Percentiles rank a stretch among this genome's conserved stretches.
phyloP scores from a whole-genome alignment of 2,888 invertebrate genomes.

The Harpalus rubripes region DNA sequence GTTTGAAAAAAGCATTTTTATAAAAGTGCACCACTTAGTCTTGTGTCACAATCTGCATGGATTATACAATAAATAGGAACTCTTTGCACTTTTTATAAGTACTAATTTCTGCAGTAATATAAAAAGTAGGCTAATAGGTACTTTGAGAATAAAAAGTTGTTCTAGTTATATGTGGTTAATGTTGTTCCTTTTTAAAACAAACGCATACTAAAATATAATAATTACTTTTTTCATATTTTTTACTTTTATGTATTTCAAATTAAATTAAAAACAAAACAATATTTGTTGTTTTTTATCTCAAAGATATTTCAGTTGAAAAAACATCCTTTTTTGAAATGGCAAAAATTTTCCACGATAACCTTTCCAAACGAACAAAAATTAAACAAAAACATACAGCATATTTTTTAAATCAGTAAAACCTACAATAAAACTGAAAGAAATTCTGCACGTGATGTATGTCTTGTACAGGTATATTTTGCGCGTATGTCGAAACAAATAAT shows the following conservation, averaged over 20 bases:
- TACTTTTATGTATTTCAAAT: background rate
- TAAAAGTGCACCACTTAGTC: too few species aligned
- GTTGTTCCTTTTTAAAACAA: too few species aligned
- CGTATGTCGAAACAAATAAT: conserved; percentile 5
- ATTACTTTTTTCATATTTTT: too few species aligned
- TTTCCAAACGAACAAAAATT: background rate
- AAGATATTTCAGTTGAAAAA: background rate
- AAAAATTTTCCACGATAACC: background rate
- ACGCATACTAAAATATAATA: too few species aligned
- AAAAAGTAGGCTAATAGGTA: too few species aligned
- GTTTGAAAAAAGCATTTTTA: too few species aligned
- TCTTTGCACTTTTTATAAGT: too few species aligned
- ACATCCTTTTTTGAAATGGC: background rate
- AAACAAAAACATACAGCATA: background rate
- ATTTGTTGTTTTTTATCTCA: background rate
- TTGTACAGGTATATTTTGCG: background rate
- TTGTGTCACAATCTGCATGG: too few species aligned
- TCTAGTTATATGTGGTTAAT: too few species aligned
- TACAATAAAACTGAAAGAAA: background rate
- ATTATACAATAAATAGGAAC: too few species aligned
- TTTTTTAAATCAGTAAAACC: background rate
- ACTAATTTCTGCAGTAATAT: too few species aligned
- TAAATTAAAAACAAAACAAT: background rate
- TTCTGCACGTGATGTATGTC: background rate
- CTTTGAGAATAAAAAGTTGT: too few species aligned